phyloP scores from a whole-genome alignment of 2,113 vertebrate species.

The Mola mola region DNA sequence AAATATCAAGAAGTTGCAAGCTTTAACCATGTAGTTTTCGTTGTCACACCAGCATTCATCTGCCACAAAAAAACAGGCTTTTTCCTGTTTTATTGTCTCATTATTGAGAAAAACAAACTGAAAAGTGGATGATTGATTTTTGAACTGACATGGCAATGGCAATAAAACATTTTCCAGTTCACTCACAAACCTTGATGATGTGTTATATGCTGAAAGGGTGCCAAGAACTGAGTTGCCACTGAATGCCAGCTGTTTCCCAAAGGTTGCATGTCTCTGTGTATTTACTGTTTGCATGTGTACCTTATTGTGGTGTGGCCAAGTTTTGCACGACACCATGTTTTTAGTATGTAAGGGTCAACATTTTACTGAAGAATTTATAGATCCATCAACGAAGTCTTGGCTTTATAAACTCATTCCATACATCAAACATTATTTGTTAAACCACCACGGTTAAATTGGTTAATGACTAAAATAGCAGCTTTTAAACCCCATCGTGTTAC shows the following conservation, averaged over 20 bases:
- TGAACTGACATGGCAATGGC: not conserved
- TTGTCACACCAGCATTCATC: not conserved
- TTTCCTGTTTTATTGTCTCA: not conserved
- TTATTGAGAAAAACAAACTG: not conserved
- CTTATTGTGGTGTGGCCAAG: not conserved
- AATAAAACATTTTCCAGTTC: constrained; percentile 18
- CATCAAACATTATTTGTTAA: not conserved
- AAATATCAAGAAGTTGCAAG: not conserved
- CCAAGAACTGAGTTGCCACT: constrained; percentile 12
- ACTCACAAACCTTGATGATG: constrained; percentile 19
- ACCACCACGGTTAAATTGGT: not conserved
- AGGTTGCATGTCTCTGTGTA: constrained; percentile 6
- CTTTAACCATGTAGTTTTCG: not conserved
- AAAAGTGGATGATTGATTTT: constrained; percentile 13
- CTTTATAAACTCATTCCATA: not conserved
- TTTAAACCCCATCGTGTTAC: no score
- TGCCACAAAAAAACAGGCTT: not conserved
- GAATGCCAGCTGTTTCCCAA: constrained; percentile 25
- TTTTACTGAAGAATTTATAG: not conserved
- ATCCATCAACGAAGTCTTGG: no score
- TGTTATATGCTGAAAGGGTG: not conserved
- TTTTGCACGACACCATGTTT: not conserved
- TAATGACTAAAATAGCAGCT: not conserved
- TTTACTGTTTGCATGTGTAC: constrained; percentile 1
- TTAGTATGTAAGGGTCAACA: not conserved